Evolutionary conservation across 2,797 vertebrate genomes (phyloP), one percentile per base, ranked within the genome.

Genomic region (Paramormyrops hopkinsi): DNA sequence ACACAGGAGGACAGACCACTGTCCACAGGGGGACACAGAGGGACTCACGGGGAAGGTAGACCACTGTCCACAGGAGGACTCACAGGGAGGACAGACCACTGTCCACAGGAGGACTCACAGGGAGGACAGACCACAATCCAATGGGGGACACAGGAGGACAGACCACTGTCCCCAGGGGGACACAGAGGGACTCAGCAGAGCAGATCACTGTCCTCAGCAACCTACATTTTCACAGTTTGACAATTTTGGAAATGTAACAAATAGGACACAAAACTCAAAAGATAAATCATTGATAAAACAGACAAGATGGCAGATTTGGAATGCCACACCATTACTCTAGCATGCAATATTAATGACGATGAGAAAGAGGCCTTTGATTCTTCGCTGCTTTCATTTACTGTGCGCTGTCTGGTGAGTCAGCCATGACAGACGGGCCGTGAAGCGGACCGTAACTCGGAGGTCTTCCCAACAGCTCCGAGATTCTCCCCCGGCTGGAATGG

Each of bases 401-500:
- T 25, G 87, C 54, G 90, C 92, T 90, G 50, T 46, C 90, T 88
- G 90, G 91, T 90, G 92, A 93, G 92, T 91, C 41, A 0, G 0
- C 91, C 89, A 56, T 84, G 92, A 88, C n/a, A 90, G 51, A 93
- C 93, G 93, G 93, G 89, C 90, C 84, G 12, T 90, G 89, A 89
- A 88, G 88, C 88, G 59, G 92, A 89, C 92, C 92, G 92, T 93
- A 93, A 92, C 93, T 92, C 90, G 76, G 90, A 93, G 90, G 91
- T 90, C 93, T 91, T 50, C 87, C 90, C 41, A 53, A 92, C 73
- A 90, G 90, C 92, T 91, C 92, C 88, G 91, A 89, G 89, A 92
- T 93, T 93, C 65, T 93, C 92, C 65, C 92, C 94, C 91, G 29
- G 94, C 89, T 88, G 87, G 95, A 94, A 91, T 33, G 90, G 92